Conservation (phyloP, 2,888 invertebrate species). For the Sylvicola fuscatus region DNA sequence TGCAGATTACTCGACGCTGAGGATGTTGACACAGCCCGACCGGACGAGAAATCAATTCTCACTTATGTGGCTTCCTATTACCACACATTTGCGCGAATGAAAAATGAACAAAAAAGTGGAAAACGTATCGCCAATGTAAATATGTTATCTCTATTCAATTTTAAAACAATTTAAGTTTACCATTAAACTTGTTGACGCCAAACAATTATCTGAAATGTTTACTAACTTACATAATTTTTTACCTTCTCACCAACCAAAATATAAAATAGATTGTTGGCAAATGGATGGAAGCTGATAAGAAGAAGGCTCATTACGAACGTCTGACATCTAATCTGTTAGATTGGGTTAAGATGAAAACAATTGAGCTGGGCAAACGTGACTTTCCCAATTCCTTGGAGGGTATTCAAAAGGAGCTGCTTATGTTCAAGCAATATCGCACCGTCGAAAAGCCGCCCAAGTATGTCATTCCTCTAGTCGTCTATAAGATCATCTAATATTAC, state of each 20-base stretch:
- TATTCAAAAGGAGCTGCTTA: conserved; percentile 71
- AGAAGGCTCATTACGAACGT: conserved; percentile 73
- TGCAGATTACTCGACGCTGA: conserved; percentile 75
- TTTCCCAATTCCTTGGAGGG: conserved; percentile 92
- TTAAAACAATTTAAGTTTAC: too few relatives aligned
- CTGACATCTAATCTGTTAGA: conserved; percentile 69
- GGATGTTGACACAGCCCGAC: conserved; percentile 83
- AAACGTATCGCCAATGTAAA: conserved; percentile 89
- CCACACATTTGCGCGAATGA: conserved; percentile 98
- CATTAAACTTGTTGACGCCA: too few relatives aligned
- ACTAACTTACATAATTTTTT: too few relatives aligned
- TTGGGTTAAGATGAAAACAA: conserved; percentile 81
- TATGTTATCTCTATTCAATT: conserved; percentile 7
- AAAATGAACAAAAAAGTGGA: conserved; percentile 95
- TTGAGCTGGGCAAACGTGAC: conserved; percentile 59
- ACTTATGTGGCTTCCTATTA: conserved; percentile 98
- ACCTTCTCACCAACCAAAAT: too few relatives aligned
- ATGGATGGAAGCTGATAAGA: conserved; percentile 85
- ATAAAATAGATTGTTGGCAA: conserved; percentile 94
- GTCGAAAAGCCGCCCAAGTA: conserved; percentile 95
- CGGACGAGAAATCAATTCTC: conserved; percentile 97
- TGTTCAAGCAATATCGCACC: conserved; percentile 90
- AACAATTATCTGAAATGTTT: too few relatives aligned
- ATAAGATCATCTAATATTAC: conserved; percentile 1
- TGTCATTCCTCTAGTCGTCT: not conserved